These are phyloP conservation scores for Meganola albula DNA, from an alignment of 2,888 invertebrate species.

Conservation along the genomic window DNA sequence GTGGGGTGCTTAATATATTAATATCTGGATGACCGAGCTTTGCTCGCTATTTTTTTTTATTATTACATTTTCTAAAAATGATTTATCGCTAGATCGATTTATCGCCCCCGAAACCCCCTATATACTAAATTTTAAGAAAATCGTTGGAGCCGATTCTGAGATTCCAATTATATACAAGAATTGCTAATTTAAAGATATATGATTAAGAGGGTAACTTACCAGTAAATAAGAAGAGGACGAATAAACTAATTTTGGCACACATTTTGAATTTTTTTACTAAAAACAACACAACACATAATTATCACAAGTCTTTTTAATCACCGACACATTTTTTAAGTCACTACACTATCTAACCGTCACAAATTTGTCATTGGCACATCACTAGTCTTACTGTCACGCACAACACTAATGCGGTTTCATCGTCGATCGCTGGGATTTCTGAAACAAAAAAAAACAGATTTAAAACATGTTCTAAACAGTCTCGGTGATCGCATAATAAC, in stretches of 20 bases:
- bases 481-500: slow-evolving; percentile 27
- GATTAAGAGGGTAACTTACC: slow-evolving; percentile 46
- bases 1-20: too few relatives aligned
- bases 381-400: slow-evolving; percentile 29
- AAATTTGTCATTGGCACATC: slow-evolving; percentile 29
- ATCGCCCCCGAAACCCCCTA: too few relatives aligned
- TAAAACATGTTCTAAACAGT: slow-evolving; percentile 29
- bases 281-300: slow-evolving; percentile 53
- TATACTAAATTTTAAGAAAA: too few relatives aligned
- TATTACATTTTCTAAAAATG: too few relatives aligned
- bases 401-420: slow-evolving; percentile 19
- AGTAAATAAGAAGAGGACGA: slow-evolving; percentile 43
- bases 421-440: slow-evolving; percentile 12
- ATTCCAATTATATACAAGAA: too few relatives aligned
- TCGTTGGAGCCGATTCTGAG: too few relatives aligned
- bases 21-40: too few relatives aligned
- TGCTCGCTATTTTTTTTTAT: too few relatives aligned
- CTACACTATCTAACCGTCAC: slow-evolving; percentile 25
- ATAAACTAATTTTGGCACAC: slow-evolving; percentile 53
- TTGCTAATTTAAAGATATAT: slow-evolving; percentile 1
- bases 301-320: slow-evolving; percentile 38
- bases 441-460: slow-evolving; percentile 15
- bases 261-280: slow-evolving; percentile 44
- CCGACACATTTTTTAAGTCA: slow-evolving; percentile 49
- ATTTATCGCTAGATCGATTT: too few relatives aligned